Base-by-base conservation (phyloP, 2,797 vertebrate species). In the Helicolenus hilgendorfi region DNA sequence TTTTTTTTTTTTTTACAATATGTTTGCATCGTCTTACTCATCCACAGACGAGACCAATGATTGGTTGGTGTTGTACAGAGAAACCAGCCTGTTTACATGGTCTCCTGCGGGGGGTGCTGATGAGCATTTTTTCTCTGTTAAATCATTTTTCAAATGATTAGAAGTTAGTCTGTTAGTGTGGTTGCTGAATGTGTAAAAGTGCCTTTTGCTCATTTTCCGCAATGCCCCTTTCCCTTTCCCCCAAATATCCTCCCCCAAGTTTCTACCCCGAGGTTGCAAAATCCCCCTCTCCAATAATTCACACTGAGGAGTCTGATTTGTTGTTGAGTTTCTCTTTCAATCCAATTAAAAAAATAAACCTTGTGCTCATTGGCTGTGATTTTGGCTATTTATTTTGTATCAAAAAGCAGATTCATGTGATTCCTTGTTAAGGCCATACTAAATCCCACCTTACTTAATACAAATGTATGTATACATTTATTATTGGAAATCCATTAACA, bases 1-100 rank as follows among this genome's bases (percentile, higher is more conserved):
- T 3, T 18, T 45, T 45, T 59, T 68, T 2, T 53, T 18, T 29
- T 63, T 35, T 24, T 1, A 67, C 14, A 8, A 7, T 38, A 27
- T 13, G 18, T 60, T 79, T 85, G 60, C 35, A 38, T 81, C 38
- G 8, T 84, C 14, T 4, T 0, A 0, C 35, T 85, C 79, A 68
- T 83, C 88, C 89, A 64, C 86, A 94, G 79, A 75, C 0, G 35
- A 81, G 91, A 94, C 96, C 86, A 81, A 89, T 96, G 87, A 92
- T 96, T 97, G 97, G 98, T 95, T 97, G 98, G 98, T 98, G 98
- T 99, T 97, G 97, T 99, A 99, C 98, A 99, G 98, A 99, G 98
- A 98, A 99, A 98, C 98, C 97, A 96, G 97, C 97, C 97, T 90
- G 98, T 98, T 99, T 99, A 98, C 98, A 96, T 93, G 92, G 93